Conservation (phyloP, 1,140 invertebrate genomes). For the Diuraphis noxia region DNA sequence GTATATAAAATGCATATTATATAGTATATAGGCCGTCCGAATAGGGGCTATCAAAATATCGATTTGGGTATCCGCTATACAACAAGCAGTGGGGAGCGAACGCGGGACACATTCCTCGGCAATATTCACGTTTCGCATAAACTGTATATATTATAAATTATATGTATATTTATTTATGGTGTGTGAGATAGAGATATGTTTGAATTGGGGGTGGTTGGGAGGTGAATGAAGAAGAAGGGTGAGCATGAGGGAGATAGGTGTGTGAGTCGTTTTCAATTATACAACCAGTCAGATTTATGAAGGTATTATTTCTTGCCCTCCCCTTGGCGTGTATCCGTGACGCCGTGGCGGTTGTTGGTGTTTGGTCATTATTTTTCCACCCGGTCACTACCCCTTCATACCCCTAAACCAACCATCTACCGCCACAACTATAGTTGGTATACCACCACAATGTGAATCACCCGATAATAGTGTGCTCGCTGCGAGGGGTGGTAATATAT, state of each 20-base stretch:
- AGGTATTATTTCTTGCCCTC: constrained; percentile 41
- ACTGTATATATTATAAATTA: neutral
- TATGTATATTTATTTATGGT: constrained; percentile 10
- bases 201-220: neutral
- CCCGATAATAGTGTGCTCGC: neutral
- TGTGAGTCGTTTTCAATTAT: constrained; percentile 50
- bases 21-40: neutral
- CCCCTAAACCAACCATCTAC: neutral
- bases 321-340: neutral
- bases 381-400: no score
- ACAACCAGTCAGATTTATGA: constrained; percentile 49
- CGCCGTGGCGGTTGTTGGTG: neutral
- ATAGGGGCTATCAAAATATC: constrained; percentile 41
- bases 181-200: neutral
- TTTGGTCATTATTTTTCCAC: constrained; percentile 44
- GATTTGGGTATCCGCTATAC: neutral
- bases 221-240: neutral
- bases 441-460: neutral
- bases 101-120: constrained; percentile 27
- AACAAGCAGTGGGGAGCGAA: neutral
- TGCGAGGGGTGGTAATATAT: neutral
- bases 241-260: neutral
- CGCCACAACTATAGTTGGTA: no score
- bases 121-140: neutral
- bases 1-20: neutral